Percentiles rank a stretch among this genome's conserved stretches.
These are phyloP conservation scores for Cataglyphis cursor DNA, from an alignment of 2,888 invertebrate species.

Conservation along the genomic window DNA sequence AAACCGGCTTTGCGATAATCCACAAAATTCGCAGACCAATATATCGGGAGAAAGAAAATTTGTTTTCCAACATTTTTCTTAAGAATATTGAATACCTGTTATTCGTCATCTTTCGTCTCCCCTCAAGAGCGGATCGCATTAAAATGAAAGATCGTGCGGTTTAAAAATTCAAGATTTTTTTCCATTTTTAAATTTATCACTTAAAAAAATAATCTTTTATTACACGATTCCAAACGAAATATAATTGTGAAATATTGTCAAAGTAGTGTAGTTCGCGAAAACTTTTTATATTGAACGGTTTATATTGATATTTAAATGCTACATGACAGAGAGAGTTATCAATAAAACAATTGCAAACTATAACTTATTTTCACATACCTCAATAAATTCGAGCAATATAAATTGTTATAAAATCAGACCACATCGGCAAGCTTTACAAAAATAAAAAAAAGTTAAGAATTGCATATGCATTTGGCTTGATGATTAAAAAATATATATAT, in stretches of 20 bases:
- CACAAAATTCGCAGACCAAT: constrained; percentile 27
- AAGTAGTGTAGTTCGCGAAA: constrained; percentile 9
- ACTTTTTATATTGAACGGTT: constrained; percentile 27
- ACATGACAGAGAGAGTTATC: constrained; percentile 25
- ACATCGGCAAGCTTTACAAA: neutral
- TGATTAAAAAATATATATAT: neutral
- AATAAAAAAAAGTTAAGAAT: neutral
- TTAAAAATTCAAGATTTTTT: neutral
- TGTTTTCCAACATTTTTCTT: constrained; percentile 8
- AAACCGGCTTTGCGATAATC: constrained; percentile 39
- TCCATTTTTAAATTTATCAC: neutral
- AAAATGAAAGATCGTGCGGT: neutral
- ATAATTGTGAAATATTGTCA: neutral
- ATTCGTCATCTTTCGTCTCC: neutral
- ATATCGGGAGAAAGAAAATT: constrained; percentile 27
- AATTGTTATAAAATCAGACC: constrained; percentile 30
- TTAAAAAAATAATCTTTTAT: neutral
- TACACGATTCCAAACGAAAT: neutral
- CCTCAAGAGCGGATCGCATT: too few relatives aligned
- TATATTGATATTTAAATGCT: constrained; percentile 42
- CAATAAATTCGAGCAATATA: constrained; percentile 29
- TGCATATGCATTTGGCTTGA: neutral
- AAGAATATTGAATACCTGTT: neutral
- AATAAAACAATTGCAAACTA: constrained; percentile 29
- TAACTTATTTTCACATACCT: neutral